Percentiles rank a stretch among this genome's conserved stretches.
phyloP scores from a whole-genome alignment of 1,140 invertebrate species.

The Zeugodacus cucurbitae region DNA sequence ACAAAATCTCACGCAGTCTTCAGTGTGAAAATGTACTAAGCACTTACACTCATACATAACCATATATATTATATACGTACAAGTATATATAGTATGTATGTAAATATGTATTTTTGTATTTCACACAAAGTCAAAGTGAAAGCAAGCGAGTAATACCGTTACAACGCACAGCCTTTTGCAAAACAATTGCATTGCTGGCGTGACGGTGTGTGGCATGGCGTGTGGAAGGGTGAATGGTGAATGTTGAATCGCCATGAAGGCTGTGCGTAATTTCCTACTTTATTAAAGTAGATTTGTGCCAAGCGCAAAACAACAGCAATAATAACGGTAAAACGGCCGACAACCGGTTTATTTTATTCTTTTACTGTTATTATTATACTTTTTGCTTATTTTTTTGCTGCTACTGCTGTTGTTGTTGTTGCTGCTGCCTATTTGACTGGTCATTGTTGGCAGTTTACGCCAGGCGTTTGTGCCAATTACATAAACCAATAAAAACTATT shows the following conservation, averaged over 20 bases:
- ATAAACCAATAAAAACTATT: conserved; percentile 34
- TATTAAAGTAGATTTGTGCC: conserved; percentile 13
- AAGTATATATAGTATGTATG: neutral
- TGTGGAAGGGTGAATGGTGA: too few relatives aligned
- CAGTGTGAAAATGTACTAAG: too few relatives aligned
- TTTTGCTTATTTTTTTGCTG: neutral
- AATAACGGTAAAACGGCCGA: neutral
- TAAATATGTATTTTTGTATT: neutral
- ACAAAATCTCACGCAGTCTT: too few relatives aligned
- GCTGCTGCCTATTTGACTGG: neutral
- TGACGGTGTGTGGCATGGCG: too few relatives aligned
- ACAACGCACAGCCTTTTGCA: neutral
- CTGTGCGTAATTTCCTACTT: conserved; percentile 12
- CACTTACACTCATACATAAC: neutral
- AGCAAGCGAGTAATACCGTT: neutral
- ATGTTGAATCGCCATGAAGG: neutral
- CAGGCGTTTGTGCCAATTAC: neutral
- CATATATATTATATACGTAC: neutral
- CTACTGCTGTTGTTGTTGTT: neutral
- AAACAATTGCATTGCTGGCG: too few relatives aligned
- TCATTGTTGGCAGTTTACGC: neutral
- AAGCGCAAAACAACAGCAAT: neutral
- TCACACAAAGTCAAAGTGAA: neutral
- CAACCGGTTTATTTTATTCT: neutral
- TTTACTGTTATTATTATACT: neutral